These are phyloP conservation scores for Drosophila dives DNA, from an alignment of 2,888 invertebrate genomes.

Conservation along the genomic window DNA sequence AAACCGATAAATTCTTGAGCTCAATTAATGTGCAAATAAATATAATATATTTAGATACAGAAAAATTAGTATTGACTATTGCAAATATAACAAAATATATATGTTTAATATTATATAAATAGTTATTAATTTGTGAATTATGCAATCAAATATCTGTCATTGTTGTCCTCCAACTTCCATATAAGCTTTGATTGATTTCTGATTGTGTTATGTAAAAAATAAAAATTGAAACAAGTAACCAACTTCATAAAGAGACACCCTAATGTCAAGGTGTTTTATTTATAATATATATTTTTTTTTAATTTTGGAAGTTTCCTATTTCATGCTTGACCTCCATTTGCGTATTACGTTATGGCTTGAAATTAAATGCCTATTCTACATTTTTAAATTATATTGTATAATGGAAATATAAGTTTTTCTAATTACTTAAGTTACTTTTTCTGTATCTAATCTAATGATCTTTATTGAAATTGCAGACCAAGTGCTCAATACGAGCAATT, in stretches of 20 bases:
- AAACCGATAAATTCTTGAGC: neutral
- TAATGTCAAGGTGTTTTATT: slow-evolving; percentile 60
- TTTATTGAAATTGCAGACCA: neutral
- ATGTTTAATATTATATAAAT: neutral
- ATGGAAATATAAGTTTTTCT: neutral
- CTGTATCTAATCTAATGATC: neutral
- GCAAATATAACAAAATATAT: neutral
- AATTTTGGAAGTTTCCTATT: slow-evolving; percentile 18
- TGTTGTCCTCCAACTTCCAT: slow-evolving; percentile 15
- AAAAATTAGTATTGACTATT: neutral
- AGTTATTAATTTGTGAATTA: neutral
- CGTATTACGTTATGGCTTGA: slow-evolving; percentile 14
- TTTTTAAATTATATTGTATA: neutral
- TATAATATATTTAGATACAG: neutral
- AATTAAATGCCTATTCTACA: neutral
- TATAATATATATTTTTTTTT: too few relatives aligned
- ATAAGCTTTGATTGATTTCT: slow-evolving; percentile 57
- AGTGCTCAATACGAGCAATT: slow-evolving; percentile 19
- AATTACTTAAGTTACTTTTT: neutral
- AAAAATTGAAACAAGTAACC: slow-evolving; percentile 28
- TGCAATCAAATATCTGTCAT: slow-evolving; percentile 16
- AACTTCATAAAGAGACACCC: slow-evolving; percentile 40
- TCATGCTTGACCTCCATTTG: slow-evolving; percentile 49
- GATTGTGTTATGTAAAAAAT: slow-evolving; percentile 27
- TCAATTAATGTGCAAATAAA: slow-evolving; percentile 2